Percentiles rank a stretch among this genome's conserved stretches.
These are phyloP conservation scores for Tamias sibiricus DNA, from an alignment of 2,113 vertebrate species.

Conservation along the genomic window DNA sequence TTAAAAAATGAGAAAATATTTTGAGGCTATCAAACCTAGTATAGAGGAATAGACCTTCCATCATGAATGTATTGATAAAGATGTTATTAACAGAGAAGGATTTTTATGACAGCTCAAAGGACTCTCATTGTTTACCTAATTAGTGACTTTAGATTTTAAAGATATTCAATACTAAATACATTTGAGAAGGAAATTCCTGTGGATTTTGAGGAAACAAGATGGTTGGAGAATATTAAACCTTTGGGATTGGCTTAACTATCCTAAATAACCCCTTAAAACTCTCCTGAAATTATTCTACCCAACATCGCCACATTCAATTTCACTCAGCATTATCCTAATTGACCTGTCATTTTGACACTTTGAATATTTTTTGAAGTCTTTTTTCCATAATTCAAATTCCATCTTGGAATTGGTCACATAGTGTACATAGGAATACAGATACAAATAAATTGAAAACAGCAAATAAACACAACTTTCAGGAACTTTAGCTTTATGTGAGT, in stretches of 20 bases:
- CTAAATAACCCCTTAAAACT: background rate
- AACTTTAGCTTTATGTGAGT: background rate
- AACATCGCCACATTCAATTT: background rate
- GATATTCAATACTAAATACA: background rate
- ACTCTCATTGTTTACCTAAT: background rate
- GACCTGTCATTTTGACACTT: background rate
- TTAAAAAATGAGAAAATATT: background rate
- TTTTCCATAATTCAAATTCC: background rate
- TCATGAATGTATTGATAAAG: background rate
- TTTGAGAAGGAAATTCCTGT: background rate
- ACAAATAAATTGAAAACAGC: no score
- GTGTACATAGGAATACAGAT: background rate
- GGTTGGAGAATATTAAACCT: background rate
- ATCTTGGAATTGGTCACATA: background rate
- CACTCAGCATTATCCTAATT: background rate
- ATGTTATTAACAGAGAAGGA: background rate
- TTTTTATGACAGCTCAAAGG: background rate
- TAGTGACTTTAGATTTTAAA: background rate
- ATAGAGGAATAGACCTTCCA: background rate
- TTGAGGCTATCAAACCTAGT: background rate
- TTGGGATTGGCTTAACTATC: background rate
- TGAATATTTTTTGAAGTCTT: background rate
- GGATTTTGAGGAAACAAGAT: background rate
- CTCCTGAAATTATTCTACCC: background rate
- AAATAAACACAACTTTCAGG: background rate